Base-by-base conservation (phyloP, 23 tunicate genomes). In the Botrylloides violaceus region DNA sequence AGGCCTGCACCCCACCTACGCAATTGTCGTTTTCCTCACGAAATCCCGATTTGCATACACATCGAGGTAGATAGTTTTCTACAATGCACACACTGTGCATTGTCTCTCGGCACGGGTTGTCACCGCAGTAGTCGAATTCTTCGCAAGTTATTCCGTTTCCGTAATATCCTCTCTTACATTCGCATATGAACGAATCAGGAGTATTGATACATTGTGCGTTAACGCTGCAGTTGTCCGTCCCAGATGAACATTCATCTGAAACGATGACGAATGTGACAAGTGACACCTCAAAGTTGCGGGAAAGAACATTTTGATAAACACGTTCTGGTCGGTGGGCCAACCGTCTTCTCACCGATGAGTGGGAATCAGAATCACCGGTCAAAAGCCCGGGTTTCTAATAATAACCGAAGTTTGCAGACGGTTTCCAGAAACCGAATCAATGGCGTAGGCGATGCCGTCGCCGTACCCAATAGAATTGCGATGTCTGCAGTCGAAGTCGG, bases 221-320 rank as follows among this genome's bases (percentile, higher is more conserved):
- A 1, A 43, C n/a, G 47, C 58, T 39, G 47, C 74, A 68, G 28
- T 38, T 68, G 74, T 68, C 31, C 25, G 74, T 37, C 9, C 74
- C 74, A 22, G 29, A 35, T 20, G 30, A n/a, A 22, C 74, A 68
- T 68, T 68, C 74, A 30, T 68, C 74, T 68, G 50, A 23, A 65
- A 32, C 1, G 12, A 21, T 29, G 28, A 28, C 71, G 38, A n/a
- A n/a, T n/a, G n/a, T n/a, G n/a, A n/a, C n/a, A n/a, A n/a, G n/a
- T n/a, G n/a, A n/a, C n/a, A n/a, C n/a, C n/a, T n/a, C n/a, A n/a
- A n/a, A n/a, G n/a, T n/a, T n/a, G n/a, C n/a, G n/a, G n/a, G n/a
- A n/a, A n/a, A n/a, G n/a, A n/a, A n/a, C n/a, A n/a, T n/a, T n/a
- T n/a, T n/a, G n/a, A n/a, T n/a, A n/a, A n/a, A n/a, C n/a, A n/a